phyloP scores from a whole-genome alignment of 2,888 invertebrate species.

The Dastarcus helophoroides region DNA sequence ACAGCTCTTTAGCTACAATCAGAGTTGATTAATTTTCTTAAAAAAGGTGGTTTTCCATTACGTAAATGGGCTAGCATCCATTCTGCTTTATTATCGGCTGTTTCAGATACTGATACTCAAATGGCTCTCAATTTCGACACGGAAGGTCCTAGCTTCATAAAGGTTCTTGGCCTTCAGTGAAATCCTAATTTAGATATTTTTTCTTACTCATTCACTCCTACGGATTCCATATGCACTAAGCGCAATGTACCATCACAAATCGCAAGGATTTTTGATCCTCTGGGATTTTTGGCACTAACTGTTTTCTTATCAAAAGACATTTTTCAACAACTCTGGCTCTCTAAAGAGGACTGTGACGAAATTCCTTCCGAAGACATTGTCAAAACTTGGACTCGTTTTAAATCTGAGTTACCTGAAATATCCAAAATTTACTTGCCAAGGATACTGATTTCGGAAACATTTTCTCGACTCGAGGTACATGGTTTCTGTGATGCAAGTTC shows the following conservation, averaged over 20 bases:
- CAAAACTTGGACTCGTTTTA: slow-evolving; percentile 8
- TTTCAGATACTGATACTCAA: slow-evolving; percentile 3
- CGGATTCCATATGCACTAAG: slow-evolving; percentile 15
- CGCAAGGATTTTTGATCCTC: slow-evolving; percentile 16
- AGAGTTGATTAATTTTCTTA: slow-evolving; percentile 6
- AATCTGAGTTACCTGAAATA: slow-evolving; percentile 5
- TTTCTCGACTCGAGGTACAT: slow-evolving; percentile 5
- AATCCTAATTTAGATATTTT: slow-evolving; percentile 9
- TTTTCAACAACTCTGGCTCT: slow-evolving; percentile 16
- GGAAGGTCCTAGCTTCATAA: slow-evolving; percentile 6
- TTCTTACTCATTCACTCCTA: slow-evolving; percentile 2
- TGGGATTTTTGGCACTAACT: slow-evolving; percentile 17
- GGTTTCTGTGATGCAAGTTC: slow-evolving; percentile 12
- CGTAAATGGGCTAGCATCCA: slow-evolving; percentile 12
- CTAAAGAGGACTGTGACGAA: slow-evolving; percentile 13
- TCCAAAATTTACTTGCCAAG: slow-evolving; percentile 7
- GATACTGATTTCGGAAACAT: neutral
- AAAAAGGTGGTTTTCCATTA: slow-evolving; percentile 7
- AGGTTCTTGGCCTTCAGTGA: slow-evolving; percentile 14
- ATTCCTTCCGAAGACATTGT: slow-evolving; percentile 6
- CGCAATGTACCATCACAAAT: slow-evolving; percentile 16
- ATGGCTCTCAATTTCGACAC: slow-evolving; percentile 5
- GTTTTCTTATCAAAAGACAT: slow-evolving; percentile 17
- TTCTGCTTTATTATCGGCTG: slow-evolving; percentile 7
- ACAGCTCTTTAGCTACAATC: slow-evolving; percentile 6